These are phyloP conservation scores for Herminia tarsipennalis DNA, from an alignment of 2,888 invertebrate genomes.

Conservation along the genomic window DNA sequence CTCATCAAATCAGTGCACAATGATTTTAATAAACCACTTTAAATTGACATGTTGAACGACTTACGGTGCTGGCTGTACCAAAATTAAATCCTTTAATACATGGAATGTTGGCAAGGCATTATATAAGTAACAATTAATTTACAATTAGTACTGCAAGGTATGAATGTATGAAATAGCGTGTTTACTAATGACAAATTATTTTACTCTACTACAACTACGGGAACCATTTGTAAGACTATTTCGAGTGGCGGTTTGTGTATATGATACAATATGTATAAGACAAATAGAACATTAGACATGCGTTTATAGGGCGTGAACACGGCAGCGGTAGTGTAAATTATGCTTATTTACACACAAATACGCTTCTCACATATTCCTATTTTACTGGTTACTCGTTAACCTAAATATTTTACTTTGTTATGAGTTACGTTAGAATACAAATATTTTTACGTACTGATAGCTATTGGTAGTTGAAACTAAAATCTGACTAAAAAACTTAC, in stretches of 20 bases:
- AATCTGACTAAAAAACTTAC: neutral
- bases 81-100: too few species aligned
- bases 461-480: neutral
- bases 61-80: too few species aligned
- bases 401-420: conserved; percentile 11
- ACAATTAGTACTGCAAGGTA: too few species aligned
- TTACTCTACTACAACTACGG: neutral
- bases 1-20: too few species aligned
- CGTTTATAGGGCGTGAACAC: conserved; percentile 27
- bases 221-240: neutral
- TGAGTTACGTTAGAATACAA: neutral
- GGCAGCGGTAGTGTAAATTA: conserved; percentile 14
- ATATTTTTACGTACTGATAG: neutral
- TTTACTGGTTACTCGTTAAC: conserved; percentile 5
- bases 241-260: conserved; percentile 1
- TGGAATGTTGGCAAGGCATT: too few species aligned
- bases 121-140: too few species aligned
- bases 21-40: too few species aligned
- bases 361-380: neutral
- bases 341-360: conserved; percentile 11
- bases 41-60: too few species aligned
- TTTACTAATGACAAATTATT: neutral
- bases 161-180: too few species aligned
- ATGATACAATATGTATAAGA: conserved; percentile 1
- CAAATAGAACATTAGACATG: conserved; percentile 14